Evolutionary conservation across 1,140 invertebrate species (phyloP).

Genomic region (Ylistrum balloti): DNA sequence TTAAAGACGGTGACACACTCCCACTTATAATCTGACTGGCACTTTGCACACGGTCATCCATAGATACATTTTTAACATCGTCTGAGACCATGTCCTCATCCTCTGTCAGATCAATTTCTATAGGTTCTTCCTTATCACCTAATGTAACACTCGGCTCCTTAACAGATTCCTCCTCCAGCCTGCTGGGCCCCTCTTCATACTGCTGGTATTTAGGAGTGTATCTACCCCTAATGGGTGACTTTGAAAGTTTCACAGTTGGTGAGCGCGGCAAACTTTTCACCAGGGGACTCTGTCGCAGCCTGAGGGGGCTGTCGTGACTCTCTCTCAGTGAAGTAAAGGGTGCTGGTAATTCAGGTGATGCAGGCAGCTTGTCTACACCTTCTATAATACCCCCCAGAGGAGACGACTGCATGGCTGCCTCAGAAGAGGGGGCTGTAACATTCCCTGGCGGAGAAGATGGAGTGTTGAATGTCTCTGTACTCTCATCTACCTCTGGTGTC

Average conservation of each 20-base stretch:
- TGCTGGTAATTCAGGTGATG: not conserved
- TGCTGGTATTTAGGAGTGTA: conserved; percentile 43
- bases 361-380: not conserved
- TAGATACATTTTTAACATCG: not conserved
- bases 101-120: conserved; percentile 47
- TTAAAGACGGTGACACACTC: not conserved
- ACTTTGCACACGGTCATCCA: conserved; percentile 23
- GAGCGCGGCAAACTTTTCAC: conserved; percentile 50
- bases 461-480: conserved; percentile 28
- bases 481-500: conserved; percentile 7
- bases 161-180: conserved; percentile 18
- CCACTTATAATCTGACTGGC: not conserved
- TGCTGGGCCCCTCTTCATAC: not conserved
- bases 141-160: not conserved
- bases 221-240: not conserved
- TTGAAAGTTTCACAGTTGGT: conserved; percentile 55
- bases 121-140: not conserved
- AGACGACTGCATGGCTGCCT: not conserved
- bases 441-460: not conserved
- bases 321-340: conserved; percentile 37
- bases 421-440: not conserved
- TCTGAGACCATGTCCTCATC: conserved; percentile 45
- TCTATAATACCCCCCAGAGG: conserved; percentile 22
- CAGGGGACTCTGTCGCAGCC: not conserved
- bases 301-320: not conserved